Percentiles rank a stretch among this genome's conserved stretches.
phyloP scores from a whole-genome alignment of 2,888 invertebrate species.

The Trichogramma dendrolimi region DNA sequence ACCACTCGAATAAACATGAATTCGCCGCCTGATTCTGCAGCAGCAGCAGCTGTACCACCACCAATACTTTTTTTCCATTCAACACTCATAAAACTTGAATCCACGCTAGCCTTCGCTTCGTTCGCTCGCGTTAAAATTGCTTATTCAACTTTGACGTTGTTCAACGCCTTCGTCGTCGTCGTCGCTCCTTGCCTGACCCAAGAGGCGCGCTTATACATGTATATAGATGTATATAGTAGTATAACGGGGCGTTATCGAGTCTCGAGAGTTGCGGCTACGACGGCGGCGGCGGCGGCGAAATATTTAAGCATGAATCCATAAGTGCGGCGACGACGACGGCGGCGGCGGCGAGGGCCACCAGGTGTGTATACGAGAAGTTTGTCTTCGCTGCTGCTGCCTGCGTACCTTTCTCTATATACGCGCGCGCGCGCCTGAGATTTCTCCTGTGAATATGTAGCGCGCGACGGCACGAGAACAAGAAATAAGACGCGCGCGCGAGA shows the following conservation, averaged over 20 bases:
- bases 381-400: neutral
- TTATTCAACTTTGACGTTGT: conserved; percentile 5
- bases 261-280: no score
- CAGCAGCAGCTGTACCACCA: no score
- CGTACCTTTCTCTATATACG: no score
- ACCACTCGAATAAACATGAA: no score
- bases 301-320: conserved; percentile 1
- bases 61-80: no score
- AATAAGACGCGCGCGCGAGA: neutral
- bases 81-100: conserved; percentile 11
- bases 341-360: no score
- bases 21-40: no score
- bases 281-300: neutral
- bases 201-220: no score
- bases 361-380: conserved; percentile 16
- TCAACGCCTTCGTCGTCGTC: neutral
- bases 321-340: no score
- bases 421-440: neutral
- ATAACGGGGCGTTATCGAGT: no score
- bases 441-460: neutral
- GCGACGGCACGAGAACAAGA: neutral
- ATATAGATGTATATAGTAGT: no score
- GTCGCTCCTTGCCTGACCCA: no score
- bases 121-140: conserved; percentile 6
- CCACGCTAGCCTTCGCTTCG: neutral